Evolutionary conservation across 2,113 vertebrate genomes (phyloP), one percentile per base, ranked within the genome.

Genomic region (Ictalurus furcatus): DNA sequence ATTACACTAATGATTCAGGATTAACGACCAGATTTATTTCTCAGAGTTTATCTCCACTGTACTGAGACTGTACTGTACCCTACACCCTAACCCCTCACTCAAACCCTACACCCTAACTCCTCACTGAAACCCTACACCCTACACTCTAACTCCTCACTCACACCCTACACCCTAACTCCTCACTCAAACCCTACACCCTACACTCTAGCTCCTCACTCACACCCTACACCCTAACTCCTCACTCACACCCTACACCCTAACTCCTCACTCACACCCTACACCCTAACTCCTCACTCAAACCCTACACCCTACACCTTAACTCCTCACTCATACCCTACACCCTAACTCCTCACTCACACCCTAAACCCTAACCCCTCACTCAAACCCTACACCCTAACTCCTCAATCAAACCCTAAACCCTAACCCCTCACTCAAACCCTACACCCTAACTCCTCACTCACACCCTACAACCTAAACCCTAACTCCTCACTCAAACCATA

Each of bases 281-380:
- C 37, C 21, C 19, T 25, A 25, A 63, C 56, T 14, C 44, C 52
- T 76, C 30, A 37, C 40, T 85, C 81, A 81, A 63, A 87, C 91
- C 76, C 87, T 44, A 44, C 40, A 44, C 40, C 40, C 40, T 88
- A 79, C 23, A 25, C 23, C 61, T 23, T 63, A 63, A 63, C 23
- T 6, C 5, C 61, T 63, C 61, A 25, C 61, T 63, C 21, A 44
- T 0, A 6, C 40, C 40, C 2, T 69, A 4, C n/a, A 69, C 65
- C 65, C 40, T 44, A 44, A 44, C 40, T 44, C 3, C 40, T 44
- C 40, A 44, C 4, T 44, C 40, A 44, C 40, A 44, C 40, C 40
- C 65, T 48, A 48, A 7, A 48, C 48, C 48, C 48, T 69, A 30
- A 14, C 2, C 3, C 65, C 28, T 30, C 12, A 69, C 11, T 69